A percentile compares a stretch with the other conserved stretches of the same genome.
Conservation (phyloP, 1,140 invertebrate species). For the Cotesia glomerata region DNA sequence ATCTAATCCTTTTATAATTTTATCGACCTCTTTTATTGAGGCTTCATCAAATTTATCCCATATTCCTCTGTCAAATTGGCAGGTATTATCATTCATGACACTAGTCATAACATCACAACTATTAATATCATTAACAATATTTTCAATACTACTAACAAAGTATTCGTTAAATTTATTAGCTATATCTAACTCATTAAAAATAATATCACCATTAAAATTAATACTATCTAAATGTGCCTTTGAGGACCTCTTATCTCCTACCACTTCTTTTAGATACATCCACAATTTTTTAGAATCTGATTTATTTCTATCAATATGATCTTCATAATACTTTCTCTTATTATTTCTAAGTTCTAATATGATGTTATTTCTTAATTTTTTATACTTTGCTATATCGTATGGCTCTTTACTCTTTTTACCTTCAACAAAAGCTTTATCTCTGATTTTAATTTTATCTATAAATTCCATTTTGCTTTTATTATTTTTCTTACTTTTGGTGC, state of each 20-base stretch:
- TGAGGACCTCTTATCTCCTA: background rate
- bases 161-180: background rate
- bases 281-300: too few relatives aligned
- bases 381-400: background rate
- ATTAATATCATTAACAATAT: background rate
- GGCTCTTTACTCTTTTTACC: too few relatives aligned
- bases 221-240: background rate
- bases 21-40: background rate
- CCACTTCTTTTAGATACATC: too few relatives aligned
- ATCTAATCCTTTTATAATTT: background rate
- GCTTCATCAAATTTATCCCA: background rate
- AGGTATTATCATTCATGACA: background rate
- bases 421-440: background rate
- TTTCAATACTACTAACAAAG: background rate
- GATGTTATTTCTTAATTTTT: background rate
- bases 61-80: background rate
- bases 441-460: background rate
- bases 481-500: background rate
- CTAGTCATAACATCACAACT: background rate
- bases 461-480: constrained; percentile 3
- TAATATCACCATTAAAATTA: background rate
- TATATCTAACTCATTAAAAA: background rate
- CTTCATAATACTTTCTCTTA: background rate
- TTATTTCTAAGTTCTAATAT: background rate
- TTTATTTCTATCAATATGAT: too few relatives aligned